A percentile compares a stretch with the other conserved stretches of the same genome.
Evolutionary conservation across 30 jellyfish, hydroid and myxozoan species (phyloP).

Genomic region (Rhopilema esculentum): DNA sequence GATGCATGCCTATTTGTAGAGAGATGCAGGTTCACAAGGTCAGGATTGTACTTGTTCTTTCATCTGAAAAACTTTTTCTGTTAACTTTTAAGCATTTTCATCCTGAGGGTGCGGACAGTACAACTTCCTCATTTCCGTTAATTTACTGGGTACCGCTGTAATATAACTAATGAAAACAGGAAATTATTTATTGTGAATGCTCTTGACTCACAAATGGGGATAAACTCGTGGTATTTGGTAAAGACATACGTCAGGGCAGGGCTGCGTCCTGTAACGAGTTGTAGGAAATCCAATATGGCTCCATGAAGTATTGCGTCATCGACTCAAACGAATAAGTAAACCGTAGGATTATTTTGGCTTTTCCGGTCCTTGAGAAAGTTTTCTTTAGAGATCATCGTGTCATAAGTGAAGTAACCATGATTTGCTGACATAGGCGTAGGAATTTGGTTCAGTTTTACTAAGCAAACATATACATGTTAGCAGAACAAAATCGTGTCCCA

Average conservation of each 20-base stretch:
- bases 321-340: neutral
- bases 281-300: slow-evolving; percentile 20
- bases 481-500: no score
- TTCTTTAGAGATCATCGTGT: no score
- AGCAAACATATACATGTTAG: no score
- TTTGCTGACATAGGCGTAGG: no score
- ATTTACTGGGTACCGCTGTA: neutral
- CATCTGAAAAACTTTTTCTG: neutral
- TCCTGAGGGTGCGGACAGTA: neutral
- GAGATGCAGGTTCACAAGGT: no score
- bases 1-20: neutral
- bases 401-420: no score
- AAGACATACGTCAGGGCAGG: neutral
- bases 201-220: neutral
- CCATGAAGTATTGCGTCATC: slow-evolving; percentile 2
- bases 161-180: neutral
- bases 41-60: neutral
- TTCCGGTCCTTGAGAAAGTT: neutral
- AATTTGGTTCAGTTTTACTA: no score
- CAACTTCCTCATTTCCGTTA: neutral
- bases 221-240: neutral
- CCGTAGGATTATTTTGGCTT: neutral
- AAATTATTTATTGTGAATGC: neutral
- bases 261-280: slow-evolving; percentile 5
- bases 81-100: neutral